Evolutionary conservation across 2,888 invertebrate genomes (phyloP), one percentile per base, ranked within the genome.

Genomic region (Pyrochroa serraticornis): DNA sequence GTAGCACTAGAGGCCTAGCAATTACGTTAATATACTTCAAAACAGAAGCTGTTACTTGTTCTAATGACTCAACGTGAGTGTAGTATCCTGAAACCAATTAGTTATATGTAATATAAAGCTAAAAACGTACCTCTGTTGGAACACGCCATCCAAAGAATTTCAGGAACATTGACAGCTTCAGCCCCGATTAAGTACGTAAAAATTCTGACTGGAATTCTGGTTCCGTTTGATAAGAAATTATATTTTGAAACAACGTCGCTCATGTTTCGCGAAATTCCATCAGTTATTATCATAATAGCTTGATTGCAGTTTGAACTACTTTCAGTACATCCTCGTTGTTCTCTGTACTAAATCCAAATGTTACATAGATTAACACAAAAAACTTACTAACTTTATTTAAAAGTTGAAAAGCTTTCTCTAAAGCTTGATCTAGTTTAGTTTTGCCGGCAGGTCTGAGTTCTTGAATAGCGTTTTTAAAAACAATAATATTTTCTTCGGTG

Each of bases 141-240:
- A 76, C 98, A 98, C 0, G 98, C 96, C 90, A 98, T 95, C 89
- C 91, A 91, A 71, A 89, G 88, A 49, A 95, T 92, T 78, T 96
- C 94, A 36, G 87, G 83, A 0, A 92, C 91, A 75, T 96, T 96
- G 3, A 91, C 89, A 6, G 95, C 93, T 80, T 99, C 97, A 73
- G 92, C 89, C 1, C 98, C 98, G 60, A 98, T 89, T 13, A 98
- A 84, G 81, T 95, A 99, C 0, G 97, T 96, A 79, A 99, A 99
- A 53, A 99, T 88, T 61, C 98, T 85, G 0, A 97, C 93, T 53
- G 95, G 90, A 71, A 88, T 89, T 63, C 84, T 84, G 0, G 85
- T 89, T 10, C 82, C 86, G 62, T 89, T 88, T 60, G 82, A 82
- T 58, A 89, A 87, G 62, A 82, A 82, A 77, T 97, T 97, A 79